Conservation (phyloP, 2,888 invertebrate species). For the Anorthoa munda region DNA sequence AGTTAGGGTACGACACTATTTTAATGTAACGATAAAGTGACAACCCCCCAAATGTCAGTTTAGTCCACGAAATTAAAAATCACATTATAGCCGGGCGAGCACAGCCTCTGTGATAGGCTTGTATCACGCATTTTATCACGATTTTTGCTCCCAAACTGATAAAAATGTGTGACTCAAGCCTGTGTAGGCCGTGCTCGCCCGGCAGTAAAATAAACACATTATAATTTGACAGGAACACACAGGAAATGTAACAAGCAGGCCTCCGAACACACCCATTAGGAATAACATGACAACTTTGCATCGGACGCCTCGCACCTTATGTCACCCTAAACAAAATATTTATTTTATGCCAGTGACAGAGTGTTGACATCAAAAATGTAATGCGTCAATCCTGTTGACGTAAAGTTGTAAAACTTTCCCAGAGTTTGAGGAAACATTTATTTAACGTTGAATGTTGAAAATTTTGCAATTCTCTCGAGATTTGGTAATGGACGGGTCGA, state of each 20-base stretch:
- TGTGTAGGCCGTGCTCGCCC: no score
- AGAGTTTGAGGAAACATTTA: conserved; percentile 48
- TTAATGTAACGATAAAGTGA: no score
- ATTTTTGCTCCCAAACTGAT: no score
- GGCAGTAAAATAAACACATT: conserved; percentile 3
- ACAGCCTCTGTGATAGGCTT: no score
- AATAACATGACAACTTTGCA: background rate
- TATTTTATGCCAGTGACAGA: conserved; percentile 16
- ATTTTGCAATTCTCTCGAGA: conserved; percentile 45
- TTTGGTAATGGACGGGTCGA: conserved; percentile 43
- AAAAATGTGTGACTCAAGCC: no score
- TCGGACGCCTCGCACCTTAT: background rate
- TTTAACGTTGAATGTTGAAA: conserved; percentile 40
- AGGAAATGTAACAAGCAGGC: conserved; percentile 7
- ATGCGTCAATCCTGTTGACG: conserved; percentile 37
- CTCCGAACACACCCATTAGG: background rate
- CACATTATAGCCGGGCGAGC: no score
- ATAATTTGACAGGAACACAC: background rate
- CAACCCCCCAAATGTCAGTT: no score
- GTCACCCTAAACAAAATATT: conserved; percentile 27
- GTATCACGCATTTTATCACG: no score
- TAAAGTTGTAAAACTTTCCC: conserved; percentile 44
- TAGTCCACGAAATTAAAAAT: no score
- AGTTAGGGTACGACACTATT: no score
- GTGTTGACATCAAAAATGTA: conserved; percentile 50